Evolutionary conservation across 2,797 vertebrate species (phyloP).

Genomic region (Paratrypauchen microcephalus): DNA sequence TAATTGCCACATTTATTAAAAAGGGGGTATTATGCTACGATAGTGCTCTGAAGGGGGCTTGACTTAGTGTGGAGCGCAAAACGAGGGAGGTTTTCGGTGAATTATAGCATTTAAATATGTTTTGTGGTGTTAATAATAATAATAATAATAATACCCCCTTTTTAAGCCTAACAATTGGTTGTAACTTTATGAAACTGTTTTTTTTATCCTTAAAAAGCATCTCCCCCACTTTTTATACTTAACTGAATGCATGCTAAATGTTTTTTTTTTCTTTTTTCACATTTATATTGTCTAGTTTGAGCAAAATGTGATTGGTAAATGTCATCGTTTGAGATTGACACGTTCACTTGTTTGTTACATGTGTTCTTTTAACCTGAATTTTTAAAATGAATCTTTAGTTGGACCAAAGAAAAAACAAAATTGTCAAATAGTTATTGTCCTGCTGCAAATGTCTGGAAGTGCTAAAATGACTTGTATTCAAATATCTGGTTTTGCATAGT

Average conservation of each 20-base stretch:
- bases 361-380: background rate
- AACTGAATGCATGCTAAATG: slow-evolving; percentile 41
- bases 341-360: background rate
- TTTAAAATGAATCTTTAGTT: background rate
- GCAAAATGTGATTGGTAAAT: slow-evolving; percentile 32
- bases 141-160: no score
- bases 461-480: background rate
- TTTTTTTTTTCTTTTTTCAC: slow-evolving; percentile 20
- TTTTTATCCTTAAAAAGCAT: background rate
- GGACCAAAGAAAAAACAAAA: background rate
- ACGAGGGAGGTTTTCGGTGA: no score
- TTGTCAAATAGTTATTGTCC: background rate
- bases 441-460: background rate
- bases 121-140: no score
- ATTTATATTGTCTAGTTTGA: no score
- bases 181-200: background rate
- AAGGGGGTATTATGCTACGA: no score
- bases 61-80: no score
- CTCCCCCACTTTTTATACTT: background rate
- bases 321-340: slow-evolving; percentile 3
- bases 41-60: no score
- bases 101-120: no score
- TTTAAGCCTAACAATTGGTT: no score
- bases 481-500: background rate
- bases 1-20: background rate